Evolutionary conservation across 2,113 vertebrate genomes (phyloP).

Genomic region (Lucifuga dentata): DNA sequence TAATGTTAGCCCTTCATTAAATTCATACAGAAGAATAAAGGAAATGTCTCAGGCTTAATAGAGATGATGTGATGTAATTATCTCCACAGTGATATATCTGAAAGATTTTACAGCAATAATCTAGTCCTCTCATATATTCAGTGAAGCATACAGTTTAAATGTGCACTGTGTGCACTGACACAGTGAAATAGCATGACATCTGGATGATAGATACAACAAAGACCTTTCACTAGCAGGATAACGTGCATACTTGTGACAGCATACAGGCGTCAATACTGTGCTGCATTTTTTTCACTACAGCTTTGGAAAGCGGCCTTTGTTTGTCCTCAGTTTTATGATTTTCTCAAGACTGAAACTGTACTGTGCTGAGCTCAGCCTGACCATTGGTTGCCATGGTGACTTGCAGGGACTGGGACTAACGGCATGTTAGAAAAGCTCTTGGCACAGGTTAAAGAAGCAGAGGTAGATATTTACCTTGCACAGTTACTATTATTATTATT

Average conservation of each 20-base stretch:
- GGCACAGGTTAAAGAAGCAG: constrained; percentile 54
- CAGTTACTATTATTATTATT: too few relatives aligned
- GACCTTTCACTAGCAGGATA: constrained; percentile 25
- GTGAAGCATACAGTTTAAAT: constrained; percentile 52
- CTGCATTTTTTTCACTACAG: constrained; percentile 25
- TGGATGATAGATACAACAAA: constrained; percentile 43
- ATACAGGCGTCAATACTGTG: constrained; percentile 20
- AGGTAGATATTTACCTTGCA: constrained; percentile 35
- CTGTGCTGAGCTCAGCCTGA: constrained; percentile 53
- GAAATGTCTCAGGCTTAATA: constrained; percentile 69
- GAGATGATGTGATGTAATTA: constrained; percentile 62
- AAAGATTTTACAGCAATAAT: constrained; percentile 62
- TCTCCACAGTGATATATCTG: constrained; percentile 68
- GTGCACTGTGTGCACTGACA: constrained; percentile 9
- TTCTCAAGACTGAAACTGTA: constrained; percentile 47
- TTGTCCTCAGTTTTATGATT: constrained; percentile 42
- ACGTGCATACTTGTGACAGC: constrained; percentile 55
- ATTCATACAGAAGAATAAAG: constrained; percentile 66
- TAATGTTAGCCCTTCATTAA: constrained; percentile 72
- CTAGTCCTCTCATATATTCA: constrained; percentile 42
- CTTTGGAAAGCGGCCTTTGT: constrained; percentile 47
- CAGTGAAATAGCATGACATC: constrained; percentile 31
- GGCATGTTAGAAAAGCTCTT: constrained; percentile 33
- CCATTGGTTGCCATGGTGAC: constrained; percentile 76
- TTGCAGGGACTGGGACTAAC: constrained; percentile 35